phyloP scores from a whole-genome alignment of 2,888 invertebrate genomes.

The Rambutsinella grinnellia region DNA sequence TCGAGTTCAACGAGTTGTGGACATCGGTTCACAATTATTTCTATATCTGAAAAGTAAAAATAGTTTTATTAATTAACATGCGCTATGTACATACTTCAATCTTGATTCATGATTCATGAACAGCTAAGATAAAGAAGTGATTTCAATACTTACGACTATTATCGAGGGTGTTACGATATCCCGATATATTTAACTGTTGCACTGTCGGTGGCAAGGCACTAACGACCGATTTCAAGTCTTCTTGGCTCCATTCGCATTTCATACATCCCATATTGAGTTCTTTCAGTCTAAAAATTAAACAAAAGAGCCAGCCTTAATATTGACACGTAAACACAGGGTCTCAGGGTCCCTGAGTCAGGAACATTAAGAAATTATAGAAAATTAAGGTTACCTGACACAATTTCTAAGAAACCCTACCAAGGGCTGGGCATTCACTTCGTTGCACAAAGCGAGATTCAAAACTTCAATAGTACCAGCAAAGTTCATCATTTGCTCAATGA shows the following conservation, averaged over 20 bases:
- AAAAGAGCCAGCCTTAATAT: too few relatives aligned
- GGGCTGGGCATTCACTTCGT: constrained; percentile 78
- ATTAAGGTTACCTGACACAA: constrained; percentile 74
- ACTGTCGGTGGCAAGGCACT: constrained; percentile 76
- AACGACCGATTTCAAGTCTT: constrained; percentile 75
- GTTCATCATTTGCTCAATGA: constrained; percentile 78
- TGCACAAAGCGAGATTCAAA: constrained; percentile 86
- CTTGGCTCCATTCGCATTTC: constrained; percentile 35
- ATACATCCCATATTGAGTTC: constrained; percentile 86
- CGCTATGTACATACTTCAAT: background rate
- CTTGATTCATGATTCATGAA: background rate
- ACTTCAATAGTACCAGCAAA: constrained; percentile 78
- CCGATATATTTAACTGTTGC: constrained; percentile 84
- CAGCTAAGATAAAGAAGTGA: background rate
- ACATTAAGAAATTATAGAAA: too few relatives aligned
- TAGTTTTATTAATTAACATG: background rate
- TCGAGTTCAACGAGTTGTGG: constrained; percentile 85
- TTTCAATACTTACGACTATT: constrained; percentile 79
- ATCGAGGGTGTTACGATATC: constrained; percentile 81
- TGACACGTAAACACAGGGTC: too few relatives aligned
- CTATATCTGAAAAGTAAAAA: constrained; percentile 80
- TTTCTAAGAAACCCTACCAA: constrained; percentile 76
- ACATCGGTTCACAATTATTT: constrained; percentile 76
- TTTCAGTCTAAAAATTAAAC: constrained; percentile 75
- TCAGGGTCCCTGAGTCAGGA: too few relatives aligned